Base-by-base conservation (phyloP, 1,140 invertebrate genomes). In the Zophobas atratus region DNA sequence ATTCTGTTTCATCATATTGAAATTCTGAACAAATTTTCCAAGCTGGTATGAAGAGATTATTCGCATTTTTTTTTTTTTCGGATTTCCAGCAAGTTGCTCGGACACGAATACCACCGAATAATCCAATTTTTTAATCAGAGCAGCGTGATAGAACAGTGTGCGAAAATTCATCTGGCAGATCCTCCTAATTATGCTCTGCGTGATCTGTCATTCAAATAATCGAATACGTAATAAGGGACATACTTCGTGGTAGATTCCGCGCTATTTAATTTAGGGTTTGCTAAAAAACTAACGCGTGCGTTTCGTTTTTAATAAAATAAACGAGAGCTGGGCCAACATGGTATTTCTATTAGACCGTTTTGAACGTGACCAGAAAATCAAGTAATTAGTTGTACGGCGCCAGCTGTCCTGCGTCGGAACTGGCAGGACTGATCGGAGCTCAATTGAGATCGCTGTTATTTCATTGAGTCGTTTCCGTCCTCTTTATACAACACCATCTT, bases 341-440 rank as follows among this genome's bases (percentile, higher is more conserved):
- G 74, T 71, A 81, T 81, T 81, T 81, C 80, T 81, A 81, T 81
- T 81, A 81, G 77, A 79, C 71, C 77, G 77, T 82, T 77, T 60
- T 63, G 73, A 63, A 83, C 81, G 82, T 83, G 82, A 83, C 81
- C 81, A 80, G 81, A 83, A 83, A 82, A 77, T 77, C 81, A 80
- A 82, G 67, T 82, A 83, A 83, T 83, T 83, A 83, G 82, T 79
- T 83, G 79, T 78, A 81, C 75, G 76, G 75, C 78, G 79, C 79
- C 82, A 81, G 81, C 70, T 83, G 81, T 78, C 77, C 78, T 79
- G 63, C 72, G 43, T 39, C 53, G 46, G 70, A 71, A 71, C 74
- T 77, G 71, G 76, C 56, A 73, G 49, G 71, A 73, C 55, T 74
- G 70, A 74, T 75, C 43, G 35, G 6, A 46, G n/a, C 56, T 76